These are phyloP conservation scores for Siniperca obscura DNA, from an alignment of 2,797 vertebrate genomes.

Conservation along the genomic window DNA sequence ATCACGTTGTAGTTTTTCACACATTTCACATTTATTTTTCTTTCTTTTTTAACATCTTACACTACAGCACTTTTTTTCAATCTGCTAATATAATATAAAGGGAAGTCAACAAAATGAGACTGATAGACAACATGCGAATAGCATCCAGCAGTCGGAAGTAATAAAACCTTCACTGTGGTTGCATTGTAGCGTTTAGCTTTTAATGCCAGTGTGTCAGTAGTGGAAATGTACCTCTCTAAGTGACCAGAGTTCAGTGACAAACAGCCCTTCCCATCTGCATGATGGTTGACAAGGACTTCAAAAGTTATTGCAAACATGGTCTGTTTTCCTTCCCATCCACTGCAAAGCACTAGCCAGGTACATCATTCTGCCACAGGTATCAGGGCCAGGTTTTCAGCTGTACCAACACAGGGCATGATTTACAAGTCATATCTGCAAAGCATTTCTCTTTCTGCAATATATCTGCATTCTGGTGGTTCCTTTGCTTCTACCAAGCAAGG, in stretches of 20 bases:
- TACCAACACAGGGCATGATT: slow-evolving; percentile 55
- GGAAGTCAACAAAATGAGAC: background rate
- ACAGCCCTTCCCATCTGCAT: slow-evolving; percentile 1
- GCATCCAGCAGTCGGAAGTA: background rate
- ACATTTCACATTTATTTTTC: background rate
- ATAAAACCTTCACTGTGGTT: background rate
- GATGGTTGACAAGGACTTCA: slow-evolving; percentile 12
- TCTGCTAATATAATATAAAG: background rate
- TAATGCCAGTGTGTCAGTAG: background rate
- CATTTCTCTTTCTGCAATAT: slow-evolving; percentile 8
- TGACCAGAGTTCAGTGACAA: slow-evolving; percentile 10
- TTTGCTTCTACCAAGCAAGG: slow-evolving; percentile 21
- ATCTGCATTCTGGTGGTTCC: slow-evolving; percentile 22
- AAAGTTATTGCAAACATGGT: slow-evolving; percentile 12
- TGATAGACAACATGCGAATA: background rate
- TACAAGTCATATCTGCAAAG: slow-evolving; percentile 55
- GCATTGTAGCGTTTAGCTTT: background rate
- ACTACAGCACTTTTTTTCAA: background rate
- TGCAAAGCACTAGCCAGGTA: slow-evolving; percentile 52
- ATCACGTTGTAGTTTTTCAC: background rate
- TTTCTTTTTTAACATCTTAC: background rate
- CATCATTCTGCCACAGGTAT: slow-evolving; percentile 60
- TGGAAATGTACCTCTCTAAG: background rate
- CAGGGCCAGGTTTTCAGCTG: slow-evolving; percentile 48
- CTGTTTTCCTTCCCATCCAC: slow-evolving; percentile 36